Evolutionary conservation across 2,888 invertebrate species (phyloP), one percentile per base, ranked within the genome.

Genomic region (Ennomos fuscantarius): DNA sequence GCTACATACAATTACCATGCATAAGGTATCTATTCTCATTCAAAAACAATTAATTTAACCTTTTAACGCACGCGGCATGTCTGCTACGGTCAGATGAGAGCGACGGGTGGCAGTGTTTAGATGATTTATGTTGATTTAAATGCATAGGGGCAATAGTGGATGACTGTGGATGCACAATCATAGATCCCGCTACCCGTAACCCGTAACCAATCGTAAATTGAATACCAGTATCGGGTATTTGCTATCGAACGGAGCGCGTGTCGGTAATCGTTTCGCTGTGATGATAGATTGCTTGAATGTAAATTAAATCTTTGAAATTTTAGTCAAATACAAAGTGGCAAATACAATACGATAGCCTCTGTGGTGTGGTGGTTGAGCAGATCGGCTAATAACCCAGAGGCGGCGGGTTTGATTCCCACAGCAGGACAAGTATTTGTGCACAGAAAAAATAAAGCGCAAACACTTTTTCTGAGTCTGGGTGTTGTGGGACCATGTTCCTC

Each of bases 201-300:
- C 83, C 87, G 75, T 86, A 79, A 82, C 87, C 76, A 84, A 89
- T 83, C 75, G 73, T 77, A 82, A 86, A 89, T 87, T 84, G 82
- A 86, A 87, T 83, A 79, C 72, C 70, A 66, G 77, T 78, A 79
- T 81, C 72, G 75, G 73, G 72, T 82, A 82, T 84, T 84, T 81
- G 76, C 78, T 74, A 79, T 80, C 76, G 72, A 78, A 70, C 78
- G 77, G 81, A 78, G 69, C 76, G 73, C 62, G 76, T 76, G 77
- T 69, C 62, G 57, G 59, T 74, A 84, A 84, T 86, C 82, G 76
- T 87, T 86, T 70, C 32, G 41, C n/a, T 51, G 74, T 79, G 65
- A 82, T 85, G 82, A 87, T 82, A 66, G 78, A 87, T 87, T 56
- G 48, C 36, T 44, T 24, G 45, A 39, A 13, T 54, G 51, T 39